Conservation (phyloP, 2,888 invertebrate genomes). For the Adelphocoris suturalis region DNA sequence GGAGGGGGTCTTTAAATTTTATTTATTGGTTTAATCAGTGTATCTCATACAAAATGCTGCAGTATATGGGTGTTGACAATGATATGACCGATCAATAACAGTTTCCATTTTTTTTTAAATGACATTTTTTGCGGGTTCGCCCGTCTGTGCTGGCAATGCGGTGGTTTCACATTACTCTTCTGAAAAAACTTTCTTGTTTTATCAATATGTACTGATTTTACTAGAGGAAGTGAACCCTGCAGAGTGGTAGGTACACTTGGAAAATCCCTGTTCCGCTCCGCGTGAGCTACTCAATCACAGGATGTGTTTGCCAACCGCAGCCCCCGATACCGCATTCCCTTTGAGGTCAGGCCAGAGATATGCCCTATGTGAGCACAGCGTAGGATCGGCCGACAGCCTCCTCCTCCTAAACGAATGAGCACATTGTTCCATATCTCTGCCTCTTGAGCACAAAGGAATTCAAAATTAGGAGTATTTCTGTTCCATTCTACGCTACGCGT, state of each 20-base stretch:
- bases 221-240: conserved; percentile 2
- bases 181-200: too few species aligned
- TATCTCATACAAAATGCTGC: too few species aligned
- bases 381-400: background rate
- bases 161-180: too few species aligned
- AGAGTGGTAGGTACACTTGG: conserved; percentile 20
- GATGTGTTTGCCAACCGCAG: conserved; percentile 42
- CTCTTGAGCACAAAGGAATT: background rate
- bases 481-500: background rate
- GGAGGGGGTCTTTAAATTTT: too few species aligned
- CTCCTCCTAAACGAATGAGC: background rate
- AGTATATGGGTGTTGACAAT: too few species aligned
- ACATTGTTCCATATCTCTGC: background rate
- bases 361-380: background rate
- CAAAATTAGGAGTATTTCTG: background rate
- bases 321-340: conserved; percentile 28
- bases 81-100: too few species aligned
- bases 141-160: too few species aligned
- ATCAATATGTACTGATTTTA: too few species aligned
- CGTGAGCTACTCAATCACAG: conserved; percentile 14
- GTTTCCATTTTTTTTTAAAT: too few species aligned
- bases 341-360: conserved; percentile 10
- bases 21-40: too few species aligned
- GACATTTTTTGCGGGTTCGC: too few species aligned
- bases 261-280: conserved; percentile 17